phyloP scores from a whole-genome alignment of 2,797 vertebrate genomes.

The Onychomys leucogaster region DNA sequence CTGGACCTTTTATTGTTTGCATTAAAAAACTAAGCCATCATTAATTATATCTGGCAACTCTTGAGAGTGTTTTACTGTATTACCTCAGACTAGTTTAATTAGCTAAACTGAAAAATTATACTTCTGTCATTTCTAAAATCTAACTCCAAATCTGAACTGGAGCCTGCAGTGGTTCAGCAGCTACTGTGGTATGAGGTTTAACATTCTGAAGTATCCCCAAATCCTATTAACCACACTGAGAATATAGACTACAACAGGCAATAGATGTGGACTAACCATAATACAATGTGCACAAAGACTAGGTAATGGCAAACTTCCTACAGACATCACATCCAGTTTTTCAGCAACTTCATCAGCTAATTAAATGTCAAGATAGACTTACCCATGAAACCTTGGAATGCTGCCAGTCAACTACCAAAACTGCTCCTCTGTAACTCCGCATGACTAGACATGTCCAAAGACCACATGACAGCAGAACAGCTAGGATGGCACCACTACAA shows the following conservation, averaged over 20 bases:
- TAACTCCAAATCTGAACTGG: conserved; percentile 82
- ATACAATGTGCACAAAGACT: conserved; percentile 67
- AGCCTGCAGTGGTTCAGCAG: conserved; percentile 86
- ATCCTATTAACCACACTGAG: conserved; percentile 90
- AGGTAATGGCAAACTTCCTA: conserved; percentile 64
- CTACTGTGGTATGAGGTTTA: conserved; percentile 88
- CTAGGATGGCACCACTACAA: not conserved
- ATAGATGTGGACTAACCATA: conserved; percentile 89
- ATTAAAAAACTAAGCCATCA: conserved; percentile 34
- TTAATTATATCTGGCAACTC: conserved; percentile 77
- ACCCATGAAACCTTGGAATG: conserved; percentile 65
- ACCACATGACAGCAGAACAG: conserved; percentile 53
- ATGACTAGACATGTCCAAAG: conserved; percentile 62
- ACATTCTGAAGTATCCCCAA: conserved; percentile 91
- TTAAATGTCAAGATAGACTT: conserved; percentile 70
- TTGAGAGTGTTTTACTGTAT: conserved; percentile 45
- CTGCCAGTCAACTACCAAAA: conserved; percentile 68
- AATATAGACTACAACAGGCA: conserved; percentile 90
- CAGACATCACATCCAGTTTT: conserved; percentile 49
- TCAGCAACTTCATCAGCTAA: conserved; percentile 64
- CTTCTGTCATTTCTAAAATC: conserved; percentile 67
- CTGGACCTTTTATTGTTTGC: too few relatives aligned
- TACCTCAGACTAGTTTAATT: conserved; percentile 76
- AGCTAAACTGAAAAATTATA: conserved; percentile 65
- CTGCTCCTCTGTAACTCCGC: conserved; percentile 53